Evolutionary conservation across 2,888 invertebrate species (phyloP), one percentile per base, ranked within the genome.

Genomic region (Macrosiphum euphorbiae): DNA sequence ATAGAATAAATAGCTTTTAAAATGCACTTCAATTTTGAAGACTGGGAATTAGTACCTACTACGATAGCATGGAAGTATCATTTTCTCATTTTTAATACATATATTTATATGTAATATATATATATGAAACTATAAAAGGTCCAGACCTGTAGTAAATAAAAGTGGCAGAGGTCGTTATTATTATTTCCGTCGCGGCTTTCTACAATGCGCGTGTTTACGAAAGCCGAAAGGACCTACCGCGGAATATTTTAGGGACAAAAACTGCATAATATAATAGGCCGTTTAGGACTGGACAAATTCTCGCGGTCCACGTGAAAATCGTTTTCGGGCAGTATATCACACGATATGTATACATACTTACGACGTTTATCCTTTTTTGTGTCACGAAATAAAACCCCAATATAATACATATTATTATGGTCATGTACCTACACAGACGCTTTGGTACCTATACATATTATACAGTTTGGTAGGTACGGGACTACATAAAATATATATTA

Each of bases 201-300:
- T 78, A 35, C 16, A 41, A 13, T 67, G 20, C 78, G 35, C 20
- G n/a, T 20, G 3, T 89, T 58, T 44, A 58, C 41, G 88, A 90
- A 90, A 47, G 89, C 44, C 41, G 88, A 90, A 90, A 47, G 89
- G 61, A 90, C 1, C 20, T 78, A 78, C 78, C 78, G 35, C 78
- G 35, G 78, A 78, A 78, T 78, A 78, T 58, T 89, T 44, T 20
- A 78, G 58, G 50, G 87, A 50, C 28, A 89, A 58, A 89, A 58
- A 58, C 58, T 28, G 44, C 44, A 4, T 3, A 16, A 41, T 16
- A 50, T 28, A 86, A 26, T 24, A n/a, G 5, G 1, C 41, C 41
- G 55, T 88, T 55, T 20, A 50, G 67, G 24, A 35, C 24, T 35
- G 13, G 26, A 90, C 78, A 90, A 90, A 89, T 89, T 89, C 24